Percentiles rank a stretch among this genome's conserved stretches.
Conservation (phyloP, 2,113 vertebrate species). For the Machaerirhynchus nigripectus region DNA sequence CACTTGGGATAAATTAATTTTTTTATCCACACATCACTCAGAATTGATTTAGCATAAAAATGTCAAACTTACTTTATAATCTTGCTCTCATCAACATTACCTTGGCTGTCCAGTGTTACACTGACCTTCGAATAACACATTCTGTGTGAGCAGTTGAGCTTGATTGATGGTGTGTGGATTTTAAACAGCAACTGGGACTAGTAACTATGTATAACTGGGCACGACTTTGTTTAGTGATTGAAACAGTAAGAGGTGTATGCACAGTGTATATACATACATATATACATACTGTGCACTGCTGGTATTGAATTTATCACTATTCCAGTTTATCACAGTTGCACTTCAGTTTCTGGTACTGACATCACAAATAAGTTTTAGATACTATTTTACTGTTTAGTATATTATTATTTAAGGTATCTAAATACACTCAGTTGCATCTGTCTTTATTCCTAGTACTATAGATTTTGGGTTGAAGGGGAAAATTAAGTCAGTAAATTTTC, state of each 20-base stretch:
- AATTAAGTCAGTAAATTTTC: background rate
- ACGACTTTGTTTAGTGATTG: background rate
- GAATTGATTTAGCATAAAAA: constrained; percentile 22
- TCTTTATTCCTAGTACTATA: background rate
- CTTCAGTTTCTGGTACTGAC: background rate
- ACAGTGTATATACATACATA: background rate
- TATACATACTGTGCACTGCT: background rate
- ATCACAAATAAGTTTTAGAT: background rate
- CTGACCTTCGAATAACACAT: background rate
- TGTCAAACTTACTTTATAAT: constrained; percentile 1
- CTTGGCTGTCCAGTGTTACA: background rate
- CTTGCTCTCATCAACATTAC: background rate
- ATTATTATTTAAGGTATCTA: background rate
- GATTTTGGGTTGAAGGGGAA: background rate
- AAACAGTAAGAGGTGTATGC: background rate
- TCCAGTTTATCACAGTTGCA: background rate
- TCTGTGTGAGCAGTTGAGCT: background rate
- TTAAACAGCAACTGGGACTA: background rate
- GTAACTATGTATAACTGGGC: background rate
- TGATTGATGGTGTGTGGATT: background rate
- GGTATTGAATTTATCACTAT: background rate
- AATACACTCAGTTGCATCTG: background rate
- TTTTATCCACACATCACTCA: background rate
- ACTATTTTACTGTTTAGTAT: background rate
- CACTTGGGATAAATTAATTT: background rate